A percentile compares a stretch with the other conserved stretches of the same genome.
Conservation (phyloP, 2,113 vertebrate genomes). For the Poecilia latipinna region DNA sequence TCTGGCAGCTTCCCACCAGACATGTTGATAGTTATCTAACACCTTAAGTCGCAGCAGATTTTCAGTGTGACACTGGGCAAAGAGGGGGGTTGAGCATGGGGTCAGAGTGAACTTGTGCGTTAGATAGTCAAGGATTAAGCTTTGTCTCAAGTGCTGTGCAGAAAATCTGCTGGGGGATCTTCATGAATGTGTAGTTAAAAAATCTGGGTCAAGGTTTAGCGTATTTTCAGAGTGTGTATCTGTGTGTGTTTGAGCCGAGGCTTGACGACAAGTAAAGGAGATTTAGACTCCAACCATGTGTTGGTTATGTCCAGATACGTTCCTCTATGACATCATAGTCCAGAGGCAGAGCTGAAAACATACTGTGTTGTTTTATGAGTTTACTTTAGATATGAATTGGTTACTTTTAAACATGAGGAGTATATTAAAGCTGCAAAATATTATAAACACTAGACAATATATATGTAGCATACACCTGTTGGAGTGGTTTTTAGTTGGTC, state of each 20-base stretch:
- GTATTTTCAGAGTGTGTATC: constrained; percentile 73
- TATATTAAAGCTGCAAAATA: not conserved
- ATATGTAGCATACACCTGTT: not conserved
- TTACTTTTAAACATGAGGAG: not conserved
- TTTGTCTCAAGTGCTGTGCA: constrained; percentile 54
- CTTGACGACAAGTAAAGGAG: constrained; percentile 88
- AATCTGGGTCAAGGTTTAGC: constrained; percentile 87
- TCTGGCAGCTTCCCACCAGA: constrained; percentile 39
- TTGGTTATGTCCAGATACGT: constrained; percentile 65
- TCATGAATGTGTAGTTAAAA: constrained; percentile 87
- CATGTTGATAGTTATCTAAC: constrained; percentile 68
- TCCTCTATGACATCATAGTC: constrained; percentile 54
- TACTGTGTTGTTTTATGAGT: not conserved
- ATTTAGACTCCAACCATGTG: constrained; percentile 79
- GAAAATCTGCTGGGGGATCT: constrained; percentile 84
- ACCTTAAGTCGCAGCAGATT: constrained; percentile 63
- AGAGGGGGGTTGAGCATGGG: not conserved
- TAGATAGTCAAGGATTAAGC: constrained; percentile 63
- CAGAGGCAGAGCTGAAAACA: constrained; percentile 3
- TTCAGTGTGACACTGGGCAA: constrained; percentile 24
- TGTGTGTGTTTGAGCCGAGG: constrained; percentile 30
- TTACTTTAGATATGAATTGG: not conserved
- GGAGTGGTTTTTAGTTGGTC: not conserved
- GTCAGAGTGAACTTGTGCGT: constrained; percentile 12
- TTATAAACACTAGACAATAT: too few relatives aligned